Base-by-base conservation (phyloP, 1,140 invertebrate species). In the Camponotus pennsylvanicus region DNA sequence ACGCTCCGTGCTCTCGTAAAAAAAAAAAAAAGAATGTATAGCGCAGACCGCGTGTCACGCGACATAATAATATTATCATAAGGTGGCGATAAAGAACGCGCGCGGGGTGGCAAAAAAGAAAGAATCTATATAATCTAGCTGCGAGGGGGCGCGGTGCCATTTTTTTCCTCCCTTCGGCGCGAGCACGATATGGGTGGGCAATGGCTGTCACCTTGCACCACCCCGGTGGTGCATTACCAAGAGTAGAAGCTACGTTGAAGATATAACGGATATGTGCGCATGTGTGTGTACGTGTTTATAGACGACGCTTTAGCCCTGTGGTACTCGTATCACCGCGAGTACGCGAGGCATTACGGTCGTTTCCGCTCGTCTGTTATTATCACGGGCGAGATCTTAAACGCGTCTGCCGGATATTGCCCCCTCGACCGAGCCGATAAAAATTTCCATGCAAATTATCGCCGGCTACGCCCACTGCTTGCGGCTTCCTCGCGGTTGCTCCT, bases 361-460 rank as follows among this genome's bases (percentile, higher is more conserved):
- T 89, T 89, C 91, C 85, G 82, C 49, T 52, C 87, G 86, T 89
- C 91, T 92, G 92, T 92, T 92, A 91, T 90, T 91, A 90, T 90
- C 89, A 86, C 75, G 71, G 75, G 66, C 75, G 64, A 69, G 86
- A 89, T 91, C 89, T 91, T 89, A 89, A 92, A 92, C 75, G 92
- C 90, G 91, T 92, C 92, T 92, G 92, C 86, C 85, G 88, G 90
- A 92, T 92, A 92, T 92, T 92, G 91, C 92, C 91, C 86, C 86
- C 52, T 88, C 86, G 89, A 61, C 42, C 78, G 83, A 64, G 78
- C 87, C 92, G 90, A 92, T 90, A 92, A 92, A 92, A 92, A 92
- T 92, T 92, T 91, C 91, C 91, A 92, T 92, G 91, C 92, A 92
- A 92, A 92, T 92, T 92, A 91, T 92, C 87, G 80, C 82, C 86